Evolutionary conservation across 2,888 invertebrate genomes (phyloP), one percentile per base, ranked within the genome.

Genomic region (Drosophila kambysellisi): DNA sequence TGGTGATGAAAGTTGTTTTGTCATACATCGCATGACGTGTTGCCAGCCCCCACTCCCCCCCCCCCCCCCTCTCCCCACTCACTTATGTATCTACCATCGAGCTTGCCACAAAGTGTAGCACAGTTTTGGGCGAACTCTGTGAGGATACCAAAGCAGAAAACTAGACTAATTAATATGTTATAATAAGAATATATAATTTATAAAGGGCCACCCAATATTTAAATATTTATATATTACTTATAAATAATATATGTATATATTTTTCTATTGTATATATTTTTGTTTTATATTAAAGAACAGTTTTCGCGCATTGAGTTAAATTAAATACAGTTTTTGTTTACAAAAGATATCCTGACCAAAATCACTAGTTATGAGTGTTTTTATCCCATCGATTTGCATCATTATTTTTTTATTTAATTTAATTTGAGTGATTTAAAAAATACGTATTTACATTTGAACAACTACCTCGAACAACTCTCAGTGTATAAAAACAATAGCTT

Each of bases 1-100:
- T 54, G 46, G 50, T 54, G 79, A 68, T 67, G 73, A 83, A 81
- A 83, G 69, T 76, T 76, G 79, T 63, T 63, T 65, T 68, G 61
- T 74, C 77, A 70, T 60, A 63, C 4, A 46, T 32, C 61, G 33
- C 17, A 25, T 54, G 35, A 12, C n/a, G 12, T 39, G 54, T 2
- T 2, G 11, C 46, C 32, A 25, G 20, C 29, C 33, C 33, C 25
- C 53, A 25, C 6, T 9, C 39, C 29, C 8, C 17, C 3, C 8
- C 35, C 20, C 35, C 17, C 39, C 43, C 51, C 25, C 30, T 25
- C 35, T 17, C 17, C n/a, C 3, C 6, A 3, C 50, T n/a, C 30
- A 11, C 51, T 2, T n/a, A 25, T 25, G 20, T 25, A 32, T 12
- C 30, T 7, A 2, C 32, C 29, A 56, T 60, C 7, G 12, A 25